Base-by-base conservation (phyloP, 2,888 invertebrate genomes). In the Cynaeus angustus region DNA sequence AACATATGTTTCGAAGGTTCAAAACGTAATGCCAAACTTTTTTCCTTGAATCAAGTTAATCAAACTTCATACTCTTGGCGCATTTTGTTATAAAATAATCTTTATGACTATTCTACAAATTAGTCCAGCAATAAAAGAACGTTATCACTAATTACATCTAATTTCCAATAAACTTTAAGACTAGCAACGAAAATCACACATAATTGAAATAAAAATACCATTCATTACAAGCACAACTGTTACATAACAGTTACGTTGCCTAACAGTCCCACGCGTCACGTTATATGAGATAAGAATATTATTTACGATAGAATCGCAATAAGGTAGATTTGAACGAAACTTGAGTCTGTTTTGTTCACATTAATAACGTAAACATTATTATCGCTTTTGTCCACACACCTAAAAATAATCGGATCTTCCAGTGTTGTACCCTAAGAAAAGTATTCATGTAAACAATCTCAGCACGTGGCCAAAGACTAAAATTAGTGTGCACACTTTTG, bases 391-490 rank as follows among this genome's bases (percentile, higher is more conserved):
- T 30, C 10, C 6, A 38, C 14, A 38, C 16, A 6, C 9, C 55
- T 38, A 55, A 55, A 55, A 38, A 55, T 55, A 55, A 38, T 9
- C 10, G 16, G 1, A 21, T 48, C 37, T 55, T 38, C n/a, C 14
- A 37, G 10, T 10, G 10, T 55, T 3, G 41, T 55, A 38, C 16
- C 58, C 58, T 43, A 41, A 43, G 26, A 38, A 28, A 55, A 58
- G 58, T 58, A 26, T 58, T 48, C 46, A 61, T 48, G 46, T 61
- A 61, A 61, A 48, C 58, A 58, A 61, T 48, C 56, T 28, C 53
- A 65, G 65, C 65, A 65, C 65, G 65, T 65, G 65, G 65, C 46
- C 65, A 45, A 45, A 8, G 16, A 12, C 65, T 65, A 65, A 65
- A 53, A 53, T 65, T 65, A 65, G 62, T 50, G 10, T n/a, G 21